Evolutionary conservation across 2,888 invertebrate genomes (phyloP), one percentile per base, ranked within the genome.

Genomic region (Tachina lurida): DNA sequence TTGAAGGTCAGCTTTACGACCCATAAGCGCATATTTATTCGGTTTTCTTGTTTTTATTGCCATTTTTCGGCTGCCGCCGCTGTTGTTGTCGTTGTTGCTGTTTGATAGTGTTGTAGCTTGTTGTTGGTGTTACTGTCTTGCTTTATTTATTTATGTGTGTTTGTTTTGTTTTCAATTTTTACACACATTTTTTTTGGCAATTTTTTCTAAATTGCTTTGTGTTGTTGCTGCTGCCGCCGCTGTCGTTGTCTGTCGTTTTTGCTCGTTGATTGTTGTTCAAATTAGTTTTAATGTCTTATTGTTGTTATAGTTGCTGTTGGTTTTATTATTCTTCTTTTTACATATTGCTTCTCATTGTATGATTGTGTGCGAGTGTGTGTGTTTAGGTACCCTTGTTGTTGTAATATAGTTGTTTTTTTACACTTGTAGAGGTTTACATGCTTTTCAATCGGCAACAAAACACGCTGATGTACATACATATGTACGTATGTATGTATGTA

Each of bases 1-100:
- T 92, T 92, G 92, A 92, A 92, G 92, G 92, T 92, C 92, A 92
- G 92, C 92, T 92, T 92, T 92, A 92, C 92, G 92, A 91, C 91
- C 91, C 91, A 91, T 89, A 91, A 92, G 91, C 91, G 89, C 89
- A 89, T 88, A 83, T 86, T 89, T 87, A 84, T 76, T 89, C 85
- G 75, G 87, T 81, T 89, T 87, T 87, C 73, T 81, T 87, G 73
- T 73, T 70, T 62, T 56, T 78, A 52, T 74, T 74, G 70, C 71
- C n/a, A 75, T 62, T 68, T 54, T 84, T 45, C 54, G 80, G 56
- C 58, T 47, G 65, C 67, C 39, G 19, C 17, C 17, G 78, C 67
- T 47, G 47, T n/a, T 67, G 15, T 49, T 62, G 87, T 88, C 19
- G 77, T 89, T 89, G 60, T 77, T 90, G 45, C 39, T 60, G 58